Base-by-base conservation (phyloP, 2,113 vertebrate genomes). In the Cheirogaleus medius region DNA sequence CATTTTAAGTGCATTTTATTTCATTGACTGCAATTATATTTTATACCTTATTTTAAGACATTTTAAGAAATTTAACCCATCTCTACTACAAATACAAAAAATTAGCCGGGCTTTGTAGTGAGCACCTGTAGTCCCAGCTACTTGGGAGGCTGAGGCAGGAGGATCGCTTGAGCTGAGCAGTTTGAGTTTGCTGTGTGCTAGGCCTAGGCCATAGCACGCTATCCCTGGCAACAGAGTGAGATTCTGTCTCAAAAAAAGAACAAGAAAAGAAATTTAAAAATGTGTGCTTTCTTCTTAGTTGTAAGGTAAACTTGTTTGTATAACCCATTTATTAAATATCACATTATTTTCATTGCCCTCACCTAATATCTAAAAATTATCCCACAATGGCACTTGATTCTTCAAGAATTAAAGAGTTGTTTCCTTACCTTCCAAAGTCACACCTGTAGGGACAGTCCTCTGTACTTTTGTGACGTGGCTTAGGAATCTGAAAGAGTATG, bases 371-470 rank as follows among this genome's bases (percentile, higher is more conserved):
- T 54, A 64, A 90, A 66, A 85, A 69, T 29, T 14, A 84, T 66
- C 37, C 54, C 20, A 44, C 5, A n/a, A 77, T 60, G 4, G 23
- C n/a, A 74, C 15, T 69, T 52, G 13, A 90, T 64, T 87, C 8
- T 85, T 96, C 20, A 37, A 90, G 25, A 92, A 73, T 94, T 95
- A 74, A 21, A 76, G 47, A 80, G 20, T 37, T 86, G 23, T 63
- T 86, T 94, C 27, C 44, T 66, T 64, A 95, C 78, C 21, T 78
- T 34, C 11, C 21, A 18, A 63, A 47, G 27, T 95, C 56, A 94
- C 3, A 25, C 7, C 1, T 32, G 10, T n/a, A 63, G 34, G n/a
- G 21, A 78, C 18, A 81, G 66, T 74, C 44, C 27, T 81, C 29
- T 32, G 44, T 29, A 81, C 6, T 68, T 44, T 47, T 47, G 66